Evolutionary conservation across 2,888 invertebrate genomes (phyloP).

Genomic region (Spicauda simplicius): DNA sequence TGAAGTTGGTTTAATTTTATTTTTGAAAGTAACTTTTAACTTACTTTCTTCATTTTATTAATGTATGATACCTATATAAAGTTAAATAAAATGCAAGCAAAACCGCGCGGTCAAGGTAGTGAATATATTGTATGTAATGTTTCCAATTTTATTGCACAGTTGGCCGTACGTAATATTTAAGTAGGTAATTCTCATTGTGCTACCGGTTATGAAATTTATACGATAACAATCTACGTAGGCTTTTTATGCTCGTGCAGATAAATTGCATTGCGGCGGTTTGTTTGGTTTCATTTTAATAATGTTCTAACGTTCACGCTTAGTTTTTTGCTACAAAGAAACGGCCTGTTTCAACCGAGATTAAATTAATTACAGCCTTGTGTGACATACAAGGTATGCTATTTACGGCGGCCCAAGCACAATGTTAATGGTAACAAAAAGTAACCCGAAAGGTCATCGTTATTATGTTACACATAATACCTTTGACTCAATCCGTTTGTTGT

Average conservation of each 20-base stretch:
- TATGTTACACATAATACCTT: conserved; percentile 30
- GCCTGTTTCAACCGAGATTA: conserved; percentile 15
- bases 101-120: not conserved
- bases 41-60: too few relatives aligned
- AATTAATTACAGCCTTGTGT: conserved; percentile 31
- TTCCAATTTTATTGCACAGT: conserved; percentile 24
- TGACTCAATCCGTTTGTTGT: not conserved
- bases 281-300: conserved; percentile 2
- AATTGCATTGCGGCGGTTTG: conserved; percentile 16
- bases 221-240: conserved; percentile 27
- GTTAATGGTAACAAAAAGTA: conserved; percentile 42
- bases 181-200: conserved; percentile 27
- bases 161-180: conserved; percentile 25
- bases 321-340: conserved; percentile 1
- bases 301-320: not conserved
- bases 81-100: not conserved
- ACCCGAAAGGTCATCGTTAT: conserved; percentile 39
- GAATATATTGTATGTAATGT: conserved; percentile 28
- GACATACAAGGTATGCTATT: conserved; percentile 25
- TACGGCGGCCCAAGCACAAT: conserved; percentile 16
- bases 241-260: conserved; percentile 24
- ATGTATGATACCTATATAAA: too few relatives aligned
- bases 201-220: conserved; percentile 31
- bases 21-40: too few relatives aligned
- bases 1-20: too few relatives aligned